Evolutionary conservation across 1,140 invertebrate species (phyloP).

Genomic region (Drosophila aff.): DNA sequence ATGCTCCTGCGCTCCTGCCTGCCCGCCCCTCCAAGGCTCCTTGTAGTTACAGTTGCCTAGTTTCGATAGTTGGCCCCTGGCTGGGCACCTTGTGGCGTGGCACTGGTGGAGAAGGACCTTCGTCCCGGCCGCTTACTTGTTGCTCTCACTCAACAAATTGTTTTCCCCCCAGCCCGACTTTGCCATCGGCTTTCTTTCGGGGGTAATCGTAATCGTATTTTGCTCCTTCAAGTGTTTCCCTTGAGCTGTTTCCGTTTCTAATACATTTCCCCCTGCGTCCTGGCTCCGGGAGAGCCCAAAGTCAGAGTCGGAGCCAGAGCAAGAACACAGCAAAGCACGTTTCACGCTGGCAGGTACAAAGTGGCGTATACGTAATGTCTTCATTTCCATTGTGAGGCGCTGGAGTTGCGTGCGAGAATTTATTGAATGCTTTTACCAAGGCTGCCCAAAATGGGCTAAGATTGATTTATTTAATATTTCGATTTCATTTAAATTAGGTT

Average conservation of each 20-base stretch:
- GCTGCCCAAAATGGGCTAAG: background rate
- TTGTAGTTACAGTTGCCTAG: constrained; percentile 54
- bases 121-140: constrained; percentile 67
- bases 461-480: too few relatives aligned
- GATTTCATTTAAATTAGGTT: too few relatives aligned
- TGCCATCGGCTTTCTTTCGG: constrained; percentile 37
- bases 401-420: constrained; percentile 53
- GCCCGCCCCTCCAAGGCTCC: background rate
- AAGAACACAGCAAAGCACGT: constrained; percentile 33
- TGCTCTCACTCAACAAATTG: constrained; percentile 78
- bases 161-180: constrained; percentile 13
- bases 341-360: constrained; percentile 51
- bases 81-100: constrained; percentile 21
- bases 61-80: constrained; percentile 69
- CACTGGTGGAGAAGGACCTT: constrained; percentile 5
- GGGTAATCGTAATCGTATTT: constrained; percentile 77
- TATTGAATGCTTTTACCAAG: constrained; percentile 66
- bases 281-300: background rate
- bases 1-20: constrained; percentile 20
- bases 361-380: constrained; percentile 79
- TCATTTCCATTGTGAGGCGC: constrained; percentile 50
- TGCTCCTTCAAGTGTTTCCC: constrained; percentile 75
- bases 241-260: constrained; percentile 80
- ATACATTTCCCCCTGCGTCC: constrained; percentile 65
- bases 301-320: background rate